Evolutionary conservation across 2,888 invertebrate genomes (phyloP).

Genomic region (Melinaea marsaeus): DNA sequence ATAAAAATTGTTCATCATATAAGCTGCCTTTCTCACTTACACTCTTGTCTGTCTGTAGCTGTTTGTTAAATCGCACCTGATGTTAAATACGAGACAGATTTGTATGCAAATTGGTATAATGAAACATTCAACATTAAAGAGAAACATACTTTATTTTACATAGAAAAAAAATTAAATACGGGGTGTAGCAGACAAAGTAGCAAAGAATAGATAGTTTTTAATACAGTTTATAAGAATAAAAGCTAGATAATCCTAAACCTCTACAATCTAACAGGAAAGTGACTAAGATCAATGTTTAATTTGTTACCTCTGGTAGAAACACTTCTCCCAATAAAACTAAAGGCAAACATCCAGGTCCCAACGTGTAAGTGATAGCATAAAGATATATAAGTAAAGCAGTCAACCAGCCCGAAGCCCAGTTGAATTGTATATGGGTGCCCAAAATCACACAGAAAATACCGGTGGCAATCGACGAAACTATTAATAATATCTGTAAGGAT

Average conservation of each 20-base stretch:
- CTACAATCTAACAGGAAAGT: constrained; percentile 23
- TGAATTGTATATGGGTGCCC: constrained; percentile 36
- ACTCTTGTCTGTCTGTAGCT: too few relatives aligned
- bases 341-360: constrained; percentile 32
- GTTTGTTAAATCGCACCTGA: too few relatives aligned
- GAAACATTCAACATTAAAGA: too few relatives aligned
- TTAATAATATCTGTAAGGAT: constrained; percentile 36
- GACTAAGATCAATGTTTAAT: constrained; percentile 32
- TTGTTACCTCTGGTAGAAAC: constrained; percentile 34
- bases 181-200: too few relatives aligned
- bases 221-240: too few relatives aligned
- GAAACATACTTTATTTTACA: too few relatives aligned
- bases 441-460: constrained; percentile 34
- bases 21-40: too few relatives aligned
- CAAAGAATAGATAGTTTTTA: too few relatives aligned
- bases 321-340: constrained; percentile 32
- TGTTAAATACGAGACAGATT: too few relatives aligned
- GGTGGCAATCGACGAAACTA: constrained; percentile 36
- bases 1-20: too few relatives aligned
- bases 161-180: too few relatives aligned
- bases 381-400: constrained; percentile 35
- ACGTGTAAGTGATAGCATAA: constrained; percentile 25
- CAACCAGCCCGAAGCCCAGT: constrained; percentile 37
- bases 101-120: too few relatives aligned
- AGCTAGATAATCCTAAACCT: constrained; percentile 31